Evolutionary conservation across 2,888 invertebrate genomes (phyloP), one percentile per base, ranked within the genome.

Genomic region (Dynastes maya): DNA sequence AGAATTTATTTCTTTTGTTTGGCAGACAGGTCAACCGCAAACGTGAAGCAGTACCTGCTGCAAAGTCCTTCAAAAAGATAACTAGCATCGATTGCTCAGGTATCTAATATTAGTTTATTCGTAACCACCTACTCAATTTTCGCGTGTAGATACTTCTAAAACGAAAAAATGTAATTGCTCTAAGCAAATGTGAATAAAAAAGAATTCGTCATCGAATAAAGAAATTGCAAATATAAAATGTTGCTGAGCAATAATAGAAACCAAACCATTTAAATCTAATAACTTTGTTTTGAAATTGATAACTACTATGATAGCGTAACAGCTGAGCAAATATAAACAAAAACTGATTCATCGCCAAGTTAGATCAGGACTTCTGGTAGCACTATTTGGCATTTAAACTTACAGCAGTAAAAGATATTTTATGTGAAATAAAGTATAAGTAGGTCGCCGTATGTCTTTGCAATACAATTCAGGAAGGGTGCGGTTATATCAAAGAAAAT

Each of bases 401-500:
- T 16, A n/a, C 61, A 74, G 61, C 13, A 68, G 13, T 51, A 49
- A 61, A 74, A 74, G 72, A 61, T 68, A 49, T 61, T 61, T 68
- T 61, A 71, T 72, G 64, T 32, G 65, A 49, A 64, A 74, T 53
- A 72, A 45, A 77, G 11, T 45, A 45, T 45, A 86, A 85, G 85
- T 87, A 86, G 87, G 87, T 87, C 87, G 86, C 84, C 84, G 83
- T 84, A 83, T 83, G 84, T 85, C 84, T 84, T 83, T 82, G 80
- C 83, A 82, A 82, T 81, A 81, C 82, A 84, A 82, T 78, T 83
- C 82, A 82, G 81, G 83, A 85, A 86, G 87, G 87, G 87, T 86
- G 87, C 87, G 87, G 87, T 92, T 92, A 65, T 89, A 89, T 80
- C 81, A 82, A 84, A 83, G 82, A 83, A 82, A 61, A 45, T 90